These are phyloP conservation scores for Globia sparganii DNA, from an alignment of 2,888 invertebrate species.

Conservation along the genomic window DNA sequence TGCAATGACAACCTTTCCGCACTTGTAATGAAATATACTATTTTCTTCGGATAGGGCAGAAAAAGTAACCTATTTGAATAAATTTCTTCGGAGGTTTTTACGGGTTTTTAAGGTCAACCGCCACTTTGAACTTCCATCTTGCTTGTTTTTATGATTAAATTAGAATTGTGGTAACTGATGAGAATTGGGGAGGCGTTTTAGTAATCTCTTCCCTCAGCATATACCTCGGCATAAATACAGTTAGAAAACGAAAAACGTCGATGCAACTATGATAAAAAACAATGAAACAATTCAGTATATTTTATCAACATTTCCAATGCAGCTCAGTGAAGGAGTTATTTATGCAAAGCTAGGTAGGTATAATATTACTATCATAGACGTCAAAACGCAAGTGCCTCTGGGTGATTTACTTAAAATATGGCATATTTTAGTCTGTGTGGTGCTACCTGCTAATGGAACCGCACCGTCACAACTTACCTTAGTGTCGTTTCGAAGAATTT, in stretches of 20 bases:
- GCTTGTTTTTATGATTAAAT: background rate
- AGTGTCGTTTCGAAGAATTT: background rate
- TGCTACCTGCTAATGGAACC: conserved; percentile 22
- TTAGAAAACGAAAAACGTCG: background rate
- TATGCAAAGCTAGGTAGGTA: background rate
- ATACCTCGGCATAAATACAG: background rate
- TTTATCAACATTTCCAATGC: background rate
- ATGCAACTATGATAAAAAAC: too few relatives aligned
- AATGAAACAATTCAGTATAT: background rate
- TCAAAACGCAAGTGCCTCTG: conserved; percentile 18
- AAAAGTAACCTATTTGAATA: background rate
- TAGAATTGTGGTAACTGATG: too few relatives aligned
- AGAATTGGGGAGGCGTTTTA: too few relatives aligned
- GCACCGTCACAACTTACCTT: conserved; percentile 3
- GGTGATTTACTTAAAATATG: conserved; percentile 67
- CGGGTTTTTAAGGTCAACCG: background rate
- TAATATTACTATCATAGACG: background rate
- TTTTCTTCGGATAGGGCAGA: background rate
- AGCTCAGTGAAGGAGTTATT: background rate
- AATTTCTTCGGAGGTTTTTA: background rate
- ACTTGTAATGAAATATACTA: too few relatives aligned
- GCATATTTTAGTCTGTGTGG: conserved; percentile 54
- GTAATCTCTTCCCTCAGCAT: too few relatives aligned
- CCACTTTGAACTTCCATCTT: background rate
- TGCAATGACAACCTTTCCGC: too few relatives aligned